A percentile compares a stretch with the other conserved stretches of the same genome.
phyloP scores from a whole-genome alignment of 2,888 invertebrate species.

The Monopis laevigella region DNA sequence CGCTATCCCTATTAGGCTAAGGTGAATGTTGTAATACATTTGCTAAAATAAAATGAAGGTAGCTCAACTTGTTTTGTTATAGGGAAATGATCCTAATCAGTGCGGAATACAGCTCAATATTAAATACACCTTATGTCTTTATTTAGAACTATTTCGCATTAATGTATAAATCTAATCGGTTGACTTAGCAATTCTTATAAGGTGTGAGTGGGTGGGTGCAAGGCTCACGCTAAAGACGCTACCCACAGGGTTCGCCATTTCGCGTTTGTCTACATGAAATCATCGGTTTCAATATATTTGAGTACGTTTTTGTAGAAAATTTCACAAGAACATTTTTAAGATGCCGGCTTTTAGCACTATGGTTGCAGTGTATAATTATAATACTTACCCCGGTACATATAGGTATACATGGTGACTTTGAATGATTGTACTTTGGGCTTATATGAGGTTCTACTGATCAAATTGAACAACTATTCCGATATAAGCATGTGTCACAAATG shows the following conservation, averaged over 20 bases:
- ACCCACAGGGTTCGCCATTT: slow-evolving; percentile 56
- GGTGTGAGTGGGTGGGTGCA: slow-evolving; percentile 65
- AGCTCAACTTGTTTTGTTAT: background rate
- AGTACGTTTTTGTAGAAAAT: no score
- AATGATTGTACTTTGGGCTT: no score
- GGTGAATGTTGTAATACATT: slow-evolving; percentile 50
- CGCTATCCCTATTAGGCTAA: slow-evolving; percentile 63
- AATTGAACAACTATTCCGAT: no score
- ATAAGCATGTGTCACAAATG: no score
- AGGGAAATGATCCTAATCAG: background rate
- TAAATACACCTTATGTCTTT: background rate
- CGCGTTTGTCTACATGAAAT: slow-evolving; percentile 55
- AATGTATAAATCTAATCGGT: slow-evolving; percentile 4
- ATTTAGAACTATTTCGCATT: slow-evolving; percentile 6
- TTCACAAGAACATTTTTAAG: no score
- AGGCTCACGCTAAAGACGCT: slow-evolving; percentile 63
- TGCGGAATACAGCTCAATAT: background rate
- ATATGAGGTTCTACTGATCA: no score
- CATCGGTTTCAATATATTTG: no score
- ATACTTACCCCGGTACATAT: no score
- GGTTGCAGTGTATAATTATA: no score
- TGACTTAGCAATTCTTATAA: slow-evolving; percentile 37
- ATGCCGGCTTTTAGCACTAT: no score
- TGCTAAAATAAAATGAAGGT: background rate
- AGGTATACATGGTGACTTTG: no score